Conservation (phyloP, 2,888 invertebrate genomes). For the Plagodis dolabraria region DNA sequence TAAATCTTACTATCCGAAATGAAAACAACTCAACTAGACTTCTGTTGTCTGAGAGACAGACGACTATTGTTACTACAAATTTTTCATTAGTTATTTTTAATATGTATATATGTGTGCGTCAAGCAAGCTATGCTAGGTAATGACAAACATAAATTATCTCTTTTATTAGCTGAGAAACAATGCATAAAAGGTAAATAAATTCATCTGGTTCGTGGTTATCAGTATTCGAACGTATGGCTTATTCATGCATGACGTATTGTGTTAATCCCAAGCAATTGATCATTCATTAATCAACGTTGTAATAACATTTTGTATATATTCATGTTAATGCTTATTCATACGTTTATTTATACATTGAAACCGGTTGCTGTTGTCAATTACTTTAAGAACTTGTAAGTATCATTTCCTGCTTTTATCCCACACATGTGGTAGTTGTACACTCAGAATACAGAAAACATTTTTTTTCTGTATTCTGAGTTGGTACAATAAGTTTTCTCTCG, state of each 20-base stretch:
- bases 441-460: too few species aligned
- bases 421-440: too few species aligned
- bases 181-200: neutral
- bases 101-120: too few species aligned
- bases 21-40: too few species aligned
- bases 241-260: constrained; percentile 11
- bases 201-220: constrained; percentile 11
- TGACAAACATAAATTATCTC: neutral
- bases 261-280: neutral
- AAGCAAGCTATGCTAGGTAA: neutral
- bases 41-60: too few species aligned
- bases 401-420: too few species aligned
- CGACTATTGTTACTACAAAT: too few species aligned
- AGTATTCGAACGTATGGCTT: constrained; percentile 27
- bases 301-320: neutral
- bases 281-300: constrained; percentile 1
- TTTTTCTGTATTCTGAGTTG: too few species aligned
- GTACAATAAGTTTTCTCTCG: too few species aligned
- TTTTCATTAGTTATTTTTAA: too few species aligned
- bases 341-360: neutral
- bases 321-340: neutral
- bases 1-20: too few species aligned
- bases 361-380: neutral
- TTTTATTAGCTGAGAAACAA: neutral
- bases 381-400: too few species aligned